Conservation (phyloP, 2,888 invertebrate genomes). For the Euplexia lucipara region DNA sequence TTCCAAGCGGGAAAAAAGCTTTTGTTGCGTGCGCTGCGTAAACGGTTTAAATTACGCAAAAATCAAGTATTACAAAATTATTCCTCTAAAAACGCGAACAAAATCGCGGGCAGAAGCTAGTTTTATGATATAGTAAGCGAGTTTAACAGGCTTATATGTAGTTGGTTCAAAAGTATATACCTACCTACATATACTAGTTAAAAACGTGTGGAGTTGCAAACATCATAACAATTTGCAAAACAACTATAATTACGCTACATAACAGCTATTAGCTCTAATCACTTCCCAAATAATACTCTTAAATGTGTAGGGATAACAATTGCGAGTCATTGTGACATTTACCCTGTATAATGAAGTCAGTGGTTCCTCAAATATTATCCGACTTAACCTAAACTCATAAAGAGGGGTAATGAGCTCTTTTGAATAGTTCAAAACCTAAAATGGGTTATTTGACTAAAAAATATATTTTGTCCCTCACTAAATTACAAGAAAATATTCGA, state of each 20-base stretch:
- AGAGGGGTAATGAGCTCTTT: not conserved
- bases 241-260: slow-evolving; percentile 27
- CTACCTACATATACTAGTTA: not conserved
- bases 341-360: slow-evolving; percentile 59
- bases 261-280: slow-evolving; percentile 56
- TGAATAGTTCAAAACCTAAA: not conserved
- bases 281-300: slow-evolving; percentile 56
- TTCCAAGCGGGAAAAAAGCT: too few species aligned
- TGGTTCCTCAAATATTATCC: slow-evolving; percentile 46
- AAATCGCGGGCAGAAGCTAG: too few species aligned
- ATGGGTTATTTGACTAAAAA: not conserved
- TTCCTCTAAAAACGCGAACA: too few species aligned
- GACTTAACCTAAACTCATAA: slow-evolving; percentile 4
- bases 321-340: slow-evolving; percentile 47
- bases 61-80: too few species aligned
- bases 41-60: too few species aligned
- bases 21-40: too few species aligned
- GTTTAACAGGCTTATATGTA: too few species aligned
- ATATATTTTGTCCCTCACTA: too few species aligned
- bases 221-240: slow-evolving; percentile 24
- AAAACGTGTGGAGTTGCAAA: not conserved
- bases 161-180: too few species aligned
- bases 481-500: too few species aligned
- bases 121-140: too few species aligned
- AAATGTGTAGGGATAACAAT: slow-evolving; percentile 60